These are phyloP conservation scores for Belgica antarctica DNA, from an alignment of 2,888 invertebrate species.

Conservation along the genomic window DNA sequence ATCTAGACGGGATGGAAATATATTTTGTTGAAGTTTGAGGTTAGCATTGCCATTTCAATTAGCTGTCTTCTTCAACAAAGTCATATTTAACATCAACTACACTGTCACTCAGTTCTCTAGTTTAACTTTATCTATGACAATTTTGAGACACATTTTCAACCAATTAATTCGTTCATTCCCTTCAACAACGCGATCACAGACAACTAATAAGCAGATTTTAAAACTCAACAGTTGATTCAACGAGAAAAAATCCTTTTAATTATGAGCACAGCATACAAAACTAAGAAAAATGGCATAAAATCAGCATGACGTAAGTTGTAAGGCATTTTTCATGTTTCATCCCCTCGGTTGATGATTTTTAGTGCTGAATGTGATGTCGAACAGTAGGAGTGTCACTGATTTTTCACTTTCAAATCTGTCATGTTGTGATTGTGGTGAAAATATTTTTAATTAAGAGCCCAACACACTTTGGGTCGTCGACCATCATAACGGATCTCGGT, in stretches of 20 bases:
- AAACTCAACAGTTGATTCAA: conserved; percentile 27
- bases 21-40: too few species aligned
- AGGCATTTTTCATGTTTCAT: conserved; percentile 5
- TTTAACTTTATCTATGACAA: neutral
- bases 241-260: conserved; percentile 23
- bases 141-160: conserved; percentile 3
- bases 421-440: conserved; percentile 25
- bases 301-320: conserved; percentile 35
- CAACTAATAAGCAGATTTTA: too few species aligned
- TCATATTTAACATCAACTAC: too few species aligned
- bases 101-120: neutral
- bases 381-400: conserved; percentile 26
- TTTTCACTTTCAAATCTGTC: conserved; percentile 16
- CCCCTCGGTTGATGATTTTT: neutral
- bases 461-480: neutral
- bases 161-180: conserved; percentile 18
- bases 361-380: neutral
- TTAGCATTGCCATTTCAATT: too few species aligned
- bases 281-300: conserved; percentile 32
- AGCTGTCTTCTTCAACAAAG: too few species aligned
- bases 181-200: neutral
- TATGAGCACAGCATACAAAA: conserved; percentile 2
- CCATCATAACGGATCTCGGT: neutral
- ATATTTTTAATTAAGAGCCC: conserved; percentile 37
- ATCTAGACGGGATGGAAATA: too few species aligned